Base-by-base conservation (phyloP, 1,140 invertebrate species). In the Drosophila serrata region DNA sequence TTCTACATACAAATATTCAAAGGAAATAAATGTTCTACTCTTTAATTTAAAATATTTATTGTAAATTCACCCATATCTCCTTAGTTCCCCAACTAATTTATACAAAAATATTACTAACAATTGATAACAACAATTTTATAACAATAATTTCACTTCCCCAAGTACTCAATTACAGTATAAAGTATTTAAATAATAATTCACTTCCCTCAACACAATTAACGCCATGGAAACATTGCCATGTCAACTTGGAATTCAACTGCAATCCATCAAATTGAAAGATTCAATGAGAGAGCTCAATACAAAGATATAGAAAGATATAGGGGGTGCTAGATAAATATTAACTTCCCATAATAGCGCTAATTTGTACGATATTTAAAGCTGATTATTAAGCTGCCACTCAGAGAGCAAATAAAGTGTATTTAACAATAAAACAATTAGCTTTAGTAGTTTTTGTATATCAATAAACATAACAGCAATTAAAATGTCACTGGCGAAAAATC, bases 341-440 rank as follows among this genome's bases (percentile, higher is more conserved):
- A 80, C 62, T 80, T 87, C 46, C 77, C 57, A 80, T 90, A 88
- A 88, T 84, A 56, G 85, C 58, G 76, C 68, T 88, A 88, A 88
- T 88, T 40, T 88, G 84, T 81, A 56, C 60, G 85, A 87, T 88
- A 90, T 88, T 84, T 90, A 72, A 82, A 81, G 82, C 82, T 84
- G 85, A 79, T 84, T 90, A 88, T 88, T 88, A 88, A 84, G 64
- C 85, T 88, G 84, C 85, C 84, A 88, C 67, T 88, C 84, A 64
- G 72, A 67, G 57, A 75, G 79, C 82, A 75, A 76, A 74, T 78
- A 75, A 86, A 86, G 74, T 63, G 73, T 80, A 90, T 84, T 88
- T 88, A 84, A 88, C 85, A 88, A 88, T 88, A 88, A 88, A 88
- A 88, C 84, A 88, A 88, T 88, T 88, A 88, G 85, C 85, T 84